These are phyloP conservation scores for Sinocyclocheilus grahami DNA, from an alignment of 2,113 vertebrate species.

Conservation along the genomic window DNA sequence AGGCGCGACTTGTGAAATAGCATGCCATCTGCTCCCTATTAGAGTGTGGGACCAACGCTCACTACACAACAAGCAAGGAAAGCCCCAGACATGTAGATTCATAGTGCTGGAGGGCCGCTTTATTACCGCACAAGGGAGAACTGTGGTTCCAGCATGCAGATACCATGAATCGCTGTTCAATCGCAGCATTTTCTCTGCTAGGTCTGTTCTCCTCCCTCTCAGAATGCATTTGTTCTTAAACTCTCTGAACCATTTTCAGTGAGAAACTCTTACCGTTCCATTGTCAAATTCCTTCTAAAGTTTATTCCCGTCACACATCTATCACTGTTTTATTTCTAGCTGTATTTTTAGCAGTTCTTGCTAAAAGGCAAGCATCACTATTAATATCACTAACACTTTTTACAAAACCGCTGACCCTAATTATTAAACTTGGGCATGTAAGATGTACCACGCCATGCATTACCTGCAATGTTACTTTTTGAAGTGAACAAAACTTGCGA, in stretches of 20 bases:
- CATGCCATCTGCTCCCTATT: constrained; percentile 79
- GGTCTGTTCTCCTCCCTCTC: neutral
- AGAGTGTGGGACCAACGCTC: constrained; percentile 63
- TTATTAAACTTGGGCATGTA: neutral
- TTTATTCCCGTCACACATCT: constrained; percentile 28
- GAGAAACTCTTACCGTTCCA: too few species aligned
- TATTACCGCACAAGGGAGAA: constrained; percentile 67
- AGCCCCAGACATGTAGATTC: constrained; percentile 75
- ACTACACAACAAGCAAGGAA: constrained; percentile 74
- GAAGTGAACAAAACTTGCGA: neutral
- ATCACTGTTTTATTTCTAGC: neutral
- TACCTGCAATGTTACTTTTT: neutral
- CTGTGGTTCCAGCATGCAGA: constrained; percentile 32
- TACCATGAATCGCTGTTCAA: constrained; percentile 59
- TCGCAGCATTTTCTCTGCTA: constrained; percentile 30
- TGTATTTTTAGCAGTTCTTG: neutral
- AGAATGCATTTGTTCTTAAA: constrained; percentile 17
- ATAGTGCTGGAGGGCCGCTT: constrained; percentile 69
- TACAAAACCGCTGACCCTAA: neutral
- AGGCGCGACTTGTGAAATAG: constrained; percentile 79
- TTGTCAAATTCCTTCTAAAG: neutral
- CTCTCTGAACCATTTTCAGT: constrained; percentile 9
- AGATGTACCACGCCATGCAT: neutral
- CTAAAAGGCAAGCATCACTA: neutral
- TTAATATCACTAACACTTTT: neutral